Conservation (phyloP, 64 coral and sea anemone species). For the Dendronephthya gigantea region DNA sequence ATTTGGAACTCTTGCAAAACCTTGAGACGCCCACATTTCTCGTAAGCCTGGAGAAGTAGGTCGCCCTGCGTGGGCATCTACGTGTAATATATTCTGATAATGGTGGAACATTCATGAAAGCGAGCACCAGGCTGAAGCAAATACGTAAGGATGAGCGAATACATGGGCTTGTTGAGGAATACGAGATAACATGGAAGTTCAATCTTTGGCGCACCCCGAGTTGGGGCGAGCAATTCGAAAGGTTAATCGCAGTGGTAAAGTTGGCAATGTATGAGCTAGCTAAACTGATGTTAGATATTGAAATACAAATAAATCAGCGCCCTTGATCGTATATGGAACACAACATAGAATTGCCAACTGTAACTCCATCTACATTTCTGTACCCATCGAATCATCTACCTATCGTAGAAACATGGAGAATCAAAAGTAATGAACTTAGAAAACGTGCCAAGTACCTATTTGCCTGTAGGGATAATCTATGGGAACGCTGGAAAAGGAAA, state of each 20-base stretch:
- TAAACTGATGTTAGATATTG: slow-evolving; percentile 36
- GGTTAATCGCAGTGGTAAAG: slow-evolving; percentile 28
- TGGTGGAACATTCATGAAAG: background rate
- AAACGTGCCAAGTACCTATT: slow-evolving; percentile 23
- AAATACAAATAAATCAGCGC: slow-evolving; percentile 22
- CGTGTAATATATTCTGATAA: slow-evolving; percentile 34
- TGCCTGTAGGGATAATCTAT: background rate
- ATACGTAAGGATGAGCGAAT: slow-evolving; percentile 12
- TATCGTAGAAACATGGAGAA: background rate
- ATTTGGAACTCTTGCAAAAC: slow-evolving; percentile 17
- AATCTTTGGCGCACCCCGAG: slow-evolving; percentile 36
- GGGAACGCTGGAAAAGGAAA: background rate
- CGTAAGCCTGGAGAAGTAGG: background rate
- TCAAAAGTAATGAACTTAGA: background rate
- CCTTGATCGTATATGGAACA: slow-evolving; percentile 31
- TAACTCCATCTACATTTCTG: slow-evolving; percentile 24
- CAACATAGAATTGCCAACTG: slow-evolving; percentile 18
- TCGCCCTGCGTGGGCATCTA: background rate
- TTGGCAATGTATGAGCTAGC: background rate
- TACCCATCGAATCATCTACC: slow-evolving; percentile 24
- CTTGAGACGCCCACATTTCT: background rate
- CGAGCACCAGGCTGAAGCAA: slow-evolving; percentile 1
- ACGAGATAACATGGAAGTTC: slow-evolving; percentile 28
- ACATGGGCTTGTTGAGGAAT: background rate
- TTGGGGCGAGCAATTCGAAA: slow-evolving; percentile 39